A percentile compares a stretch with the other conserved stretches of the same genome.
phyloP scores from a whole-genome alignment of 2,113 vertebrate genomes.

The Cryptomyrus ogoouensis region DNA sequence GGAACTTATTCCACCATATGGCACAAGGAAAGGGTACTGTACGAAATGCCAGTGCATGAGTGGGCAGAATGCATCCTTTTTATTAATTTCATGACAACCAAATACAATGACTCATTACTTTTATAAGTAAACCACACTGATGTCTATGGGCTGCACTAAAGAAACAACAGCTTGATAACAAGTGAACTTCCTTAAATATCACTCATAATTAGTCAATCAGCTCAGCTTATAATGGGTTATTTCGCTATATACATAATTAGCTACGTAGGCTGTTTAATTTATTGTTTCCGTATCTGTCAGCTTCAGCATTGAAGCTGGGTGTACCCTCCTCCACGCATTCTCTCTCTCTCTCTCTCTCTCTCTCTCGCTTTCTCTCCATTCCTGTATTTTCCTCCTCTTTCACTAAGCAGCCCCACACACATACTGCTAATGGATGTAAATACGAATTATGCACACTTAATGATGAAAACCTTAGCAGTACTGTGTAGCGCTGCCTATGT shows the following conservation, averaged over 20 bases:
- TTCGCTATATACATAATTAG: background rate
- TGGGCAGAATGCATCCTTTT: background rate
- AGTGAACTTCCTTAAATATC: background rate
- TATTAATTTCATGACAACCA: background rate
- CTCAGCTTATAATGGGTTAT: background rate
- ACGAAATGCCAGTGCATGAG: background rate
- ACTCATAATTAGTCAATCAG: background rate
- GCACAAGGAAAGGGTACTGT: background rate
- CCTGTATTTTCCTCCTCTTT: background rate
- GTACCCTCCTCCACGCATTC: background rate
- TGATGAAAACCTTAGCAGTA: constrained; percentile 10
- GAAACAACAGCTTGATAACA: background rate
- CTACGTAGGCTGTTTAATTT: background rate
- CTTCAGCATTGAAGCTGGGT: background rate
- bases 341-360: background rate
- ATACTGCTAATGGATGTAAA: constrained; percentile 12
- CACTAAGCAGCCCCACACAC: background rate
- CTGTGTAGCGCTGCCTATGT: background rate
- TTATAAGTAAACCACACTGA: background rate
- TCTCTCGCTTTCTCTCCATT: background rate
- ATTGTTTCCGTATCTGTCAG: background rate
- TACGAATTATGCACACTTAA: constrained; percentile 17
- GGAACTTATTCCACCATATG: background rate
- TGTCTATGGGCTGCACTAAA: background rate
- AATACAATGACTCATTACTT: background rate